Evolutionary conservation across 2,797 vertebrate species (phyloP), one percentile per base, ranked within the genome.

Genomic region (Lycodopsis pacificus): DNA sequence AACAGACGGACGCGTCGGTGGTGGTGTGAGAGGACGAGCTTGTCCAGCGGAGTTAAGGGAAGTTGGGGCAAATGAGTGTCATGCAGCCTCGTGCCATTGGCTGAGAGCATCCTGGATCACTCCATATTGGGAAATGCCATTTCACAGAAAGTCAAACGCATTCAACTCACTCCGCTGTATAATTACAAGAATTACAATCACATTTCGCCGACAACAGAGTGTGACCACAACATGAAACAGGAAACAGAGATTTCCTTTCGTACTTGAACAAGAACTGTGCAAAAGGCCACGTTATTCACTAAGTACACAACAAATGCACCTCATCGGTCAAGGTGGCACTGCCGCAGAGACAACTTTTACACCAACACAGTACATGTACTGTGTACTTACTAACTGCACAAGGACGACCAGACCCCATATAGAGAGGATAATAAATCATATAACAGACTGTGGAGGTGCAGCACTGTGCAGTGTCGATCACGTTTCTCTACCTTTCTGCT

Each of bases 11-110:
- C 9, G 2, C 48, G 25, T 40, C 32, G 6, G 64, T n/a, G 48
- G 75, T 62, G 67, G 70, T 71, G 80, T 76, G 68, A 25, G 58
- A 79, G 19, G 66, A 69, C 17, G 7, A 56, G 25, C 44, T 83
- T 81, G 56, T 58, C 40, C 22, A 83, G 69, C n/a, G 19, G 15
- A 65, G 42, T 62, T 25, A 54, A 53, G 40, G 76, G 85, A 87
- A 91, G 81, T 82, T 48, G 27, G 27, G 12, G 34, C 4, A 74
- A 71, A 82, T 15, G 22, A 76, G 59, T 4, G 38, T 65, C 48
- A 22, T 38, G 9, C 20, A 53, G 34, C 40, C 32, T 70, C 19
- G 36, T 64, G 61, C 66, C 38, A 79, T 9, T 51, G 34, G 48
- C 48, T 73, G 22, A 71, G 13, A 65, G 67, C 61, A 46, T 73